These are phyloP conservation scores for Meriones psammophilus DNA, from an alignment of 2,797 vertebrate species.

Conservation along the genomic window DNA sequence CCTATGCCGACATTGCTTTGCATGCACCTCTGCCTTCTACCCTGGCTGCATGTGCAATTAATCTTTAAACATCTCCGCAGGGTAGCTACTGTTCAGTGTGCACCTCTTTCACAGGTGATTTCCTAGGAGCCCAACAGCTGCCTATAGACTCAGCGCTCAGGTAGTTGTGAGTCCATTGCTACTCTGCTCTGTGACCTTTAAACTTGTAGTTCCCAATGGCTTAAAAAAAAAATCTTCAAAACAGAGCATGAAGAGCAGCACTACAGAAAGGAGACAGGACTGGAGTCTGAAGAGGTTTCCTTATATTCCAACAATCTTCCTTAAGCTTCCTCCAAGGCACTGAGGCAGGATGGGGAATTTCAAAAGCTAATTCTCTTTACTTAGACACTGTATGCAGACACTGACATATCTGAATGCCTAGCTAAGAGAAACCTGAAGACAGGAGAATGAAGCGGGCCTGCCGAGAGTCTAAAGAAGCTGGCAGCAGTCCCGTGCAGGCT, in stretches of 20 bases:
- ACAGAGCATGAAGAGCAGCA: not conserved
- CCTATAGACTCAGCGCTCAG: not conserved
- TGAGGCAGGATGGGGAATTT: not conserved
- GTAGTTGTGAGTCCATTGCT: slow-evolving; percentile 9
- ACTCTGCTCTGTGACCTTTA: not conserved
- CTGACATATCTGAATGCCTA: not conserved
- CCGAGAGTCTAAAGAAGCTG: not conserved
- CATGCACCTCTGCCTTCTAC: too few relatives aligned
- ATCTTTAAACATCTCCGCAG: not conserved
- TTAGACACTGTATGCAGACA: not conserved
- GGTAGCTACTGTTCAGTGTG: not conserved
- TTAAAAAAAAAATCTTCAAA: not conserved
- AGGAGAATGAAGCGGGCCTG: not conserved
- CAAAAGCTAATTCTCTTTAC: slow-evolving; percentile 31
- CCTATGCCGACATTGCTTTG: not conserved
- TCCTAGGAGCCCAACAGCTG: not conserved
- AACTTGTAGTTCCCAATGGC: not conserved
- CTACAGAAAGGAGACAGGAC: not conserved
- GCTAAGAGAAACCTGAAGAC: slow-evolving; percentile 44
- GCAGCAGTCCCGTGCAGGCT: not conserved
- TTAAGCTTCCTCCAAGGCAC: not conserved
- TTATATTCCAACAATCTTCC: not conserved
- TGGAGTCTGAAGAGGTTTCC: not conserved
- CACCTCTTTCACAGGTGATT: not conserved
- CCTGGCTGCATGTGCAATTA: too few relatives aligned